Evolutionary conservation across 2,888 invertebrate species (phyloP).

Genomic region (Phasia obesa): DNA sequence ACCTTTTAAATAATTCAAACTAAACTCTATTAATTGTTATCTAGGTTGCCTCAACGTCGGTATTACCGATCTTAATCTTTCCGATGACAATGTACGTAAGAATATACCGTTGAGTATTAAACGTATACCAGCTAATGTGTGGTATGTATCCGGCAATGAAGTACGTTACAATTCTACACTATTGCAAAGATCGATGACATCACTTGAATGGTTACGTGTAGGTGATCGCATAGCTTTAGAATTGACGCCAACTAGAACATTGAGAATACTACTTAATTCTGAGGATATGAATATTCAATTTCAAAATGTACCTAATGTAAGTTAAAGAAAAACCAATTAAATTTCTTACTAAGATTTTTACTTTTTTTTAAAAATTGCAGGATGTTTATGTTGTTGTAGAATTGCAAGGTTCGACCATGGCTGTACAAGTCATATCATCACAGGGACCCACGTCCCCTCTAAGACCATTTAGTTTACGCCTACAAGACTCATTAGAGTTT

Average conservation of each 20-base stretch:
- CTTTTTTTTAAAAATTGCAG: conserved; percentile 78
- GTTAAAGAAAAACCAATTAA: conserved; percentile 71
- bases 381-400: conserved; percentile 93
- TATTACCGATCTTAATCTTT: conserved; percentile 87
- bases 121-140: conserved; percentile 86
- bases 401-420: conserved; percentile 89
- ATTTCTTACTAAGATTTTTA: conserved; percentile 54
- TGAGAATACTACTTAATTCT: conserved; percentile 91
- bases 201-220: conserved; percentile 90
- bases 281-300: conserved; percentile 91
- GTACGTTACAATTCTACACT: conserved; percentile 87
- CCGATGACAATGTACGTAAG: conserved; percentile 86
- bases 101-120: conserved; percentile 86
- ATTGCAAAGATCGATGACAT: conserved; percentile 86
- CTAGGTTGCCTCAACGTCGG: conserved; percentile 90
- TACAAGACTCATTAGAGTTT: conserved; percentile 86
- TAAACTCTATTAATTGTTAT: neutral
- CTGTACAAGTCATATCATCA: conserved; percentile 88
- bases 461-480: conserved; percentile 82
- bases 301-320: conserved; percentile 89
- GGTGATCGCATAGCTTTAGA: conserved; percentile 91
- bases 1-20: too few species aligned
- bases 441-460: conserved; percentile 84
- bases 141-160: conserved; percentile 85
- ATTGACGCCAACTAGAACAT: conserved; percentile 86